Evolutionary conservation across 2,888 invertebrate genomes (phyloP), one percentile per base, ranked within the genome.

Genomic region (Pristionchus exspectatus): DNA sequence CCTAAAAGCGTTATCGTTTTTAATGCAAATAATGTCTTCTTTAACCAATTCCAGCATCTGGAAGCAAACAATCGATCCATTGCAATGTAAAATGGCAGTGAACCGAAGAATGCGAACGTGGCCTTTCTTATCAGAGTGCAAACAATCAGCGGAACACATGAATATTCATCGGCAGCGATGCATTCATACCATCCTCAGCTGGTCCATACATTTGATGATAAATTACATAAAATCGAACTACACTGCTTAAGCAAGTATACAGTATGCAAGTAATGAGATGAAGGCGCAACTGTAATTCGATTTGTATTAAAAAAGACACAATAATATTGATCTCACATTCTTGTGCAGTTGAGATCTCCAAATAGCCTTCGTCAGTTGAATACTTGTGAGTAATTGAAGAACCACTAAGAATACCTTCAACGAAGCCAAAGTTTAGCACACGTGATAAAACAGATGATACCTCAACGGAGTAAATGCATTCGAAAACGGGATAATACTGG

Each of bases 121-220:
- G 81, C 44, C 50, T n/a, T 50, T n/a, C 81, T 38, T 24, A 81
- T 50, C 50, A 81, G 14, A n/a, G 50, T 81, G 81, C 81, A 50
- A 0, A 18, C 50, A 44, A 81, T 27, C n/a, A 81, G 18, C 1
- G 10, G 50, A 50, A 38, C n/a, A n/a, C n/a, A n/a, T n/a, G n/a
- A n/a, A n/a, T n/a, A n/a, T n/a, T n/a, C n/a, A n/a, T n/a, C n/a
- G n/a, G n/a, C n/a, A n/a, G n/a, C n/a, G n/a, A n/a, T n/a, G n/a
- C n/a, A n/a, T n/a, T n/a, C 38, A 24, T 21, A 66, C 77, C 77
- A 9, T 44, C 5, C 24, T 77, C 77, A 9, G 2, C 10, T 24
- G 77, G 44, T 77, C 44, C 44, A 14, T 24, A 38, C 1, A 77
- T 9, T 24, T 77, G 77, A 18, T 7, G 21, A 12, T 77, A 21